These are phyloP conservation scores for Mormoops blainvillei DNA, from an alignment of 2,113 vertebrate species.

Conservation along the genomic window DNA sequence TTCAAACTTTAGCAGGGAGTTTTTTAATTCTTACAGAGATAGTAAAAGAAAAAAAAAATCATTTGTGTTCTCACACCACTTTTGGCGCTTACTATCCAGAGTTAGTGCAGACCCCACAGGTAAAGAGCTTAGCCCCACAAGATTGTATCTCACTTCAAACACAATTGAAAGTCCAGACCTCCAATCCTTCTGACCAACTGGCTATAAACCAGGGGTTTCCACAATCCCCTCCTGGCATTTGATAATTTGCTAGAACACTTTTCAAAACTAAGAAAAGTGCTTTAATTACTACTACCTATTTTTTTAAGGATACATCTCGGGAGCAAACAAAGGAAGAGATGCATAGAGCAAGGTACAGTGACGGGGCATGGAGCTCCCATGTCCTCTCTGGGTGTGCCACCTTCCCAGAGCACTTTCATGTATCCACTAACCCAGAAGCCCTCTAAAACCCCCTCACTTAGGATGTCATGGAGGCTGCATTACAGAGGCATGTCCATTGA, in stretches of 20 bases:
- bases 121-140: not conserved
- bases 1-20: not conserved
- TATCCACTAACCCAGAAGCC: not conserved
- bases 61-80: not conserved
- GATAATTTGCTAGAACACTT: not conserved
- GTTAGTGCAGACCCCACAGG: not conserved
- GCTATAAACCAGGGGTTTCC: not conserved
- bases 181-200: not conserved
- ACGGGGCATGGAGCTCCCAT: not conserved
- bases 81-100: not conserved
- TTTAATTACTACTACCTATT: not conserved
- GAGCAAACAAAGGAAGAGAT: not conserved
- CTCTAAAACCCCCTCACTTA: not conserved
- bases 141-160: not conserved
- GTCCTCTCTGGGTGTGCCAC: too few relatives aligned
- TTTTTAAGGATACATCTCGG: not conserved
- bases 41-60: not conserved
- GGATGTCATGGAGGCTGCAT: not conserved
- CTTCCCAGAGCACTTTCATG: not conserved
- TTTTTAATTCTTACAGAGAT: not conserved
- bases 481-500: not conserved
- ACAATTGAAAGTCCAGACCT: not conserved
- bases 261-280: not conserved
- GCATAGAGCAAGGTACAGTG: not conserved
- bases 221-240: not conserved